These are phyloP conservation scores for Neomicropteryx cornuta DNA, from an alignment of 1,140 invertebrate genomes.

Conservation along the genomic window DNA sequence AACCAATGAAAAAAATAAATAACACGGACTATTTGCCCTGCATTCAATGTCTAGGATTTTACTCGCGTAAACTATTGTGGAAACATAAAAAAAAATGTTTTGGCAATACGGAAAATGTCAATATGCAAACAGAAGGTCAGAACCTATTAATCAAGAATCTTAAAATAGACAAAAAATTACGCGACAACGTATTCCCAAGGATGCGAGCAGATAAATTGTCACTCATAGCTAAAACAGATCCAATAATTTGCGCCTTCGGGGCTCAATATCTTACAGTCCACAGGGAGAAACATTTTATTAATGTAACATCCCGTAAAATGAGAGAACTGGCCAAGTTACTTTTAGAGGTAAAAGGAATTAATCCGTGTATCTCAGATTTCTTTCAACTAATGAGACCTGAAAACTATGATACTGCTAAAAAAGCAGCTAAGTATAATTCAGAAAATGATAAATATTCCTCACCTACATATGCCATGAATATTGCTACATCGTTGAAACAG, in stretches of 20 bases:
- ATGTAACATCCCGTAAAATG: conserved; percentile 16
- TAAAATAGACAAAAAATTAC: conserved; percentile 10
- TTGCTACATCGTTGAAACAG: conserved; percentile 13
- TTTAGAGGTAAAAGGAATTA: conserved; percentile 12
- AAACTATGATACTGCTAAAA: conserved; percentile 14
- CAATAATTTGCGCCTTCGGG: conserved; percentile 17
- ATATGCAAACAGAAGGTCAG: conserved; percentile 11
- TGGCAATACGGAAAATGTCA: not conserved
- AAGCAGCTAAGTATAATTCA: conserved; percentile 7
- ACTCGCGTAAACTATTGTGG: conserved; percentile 9
- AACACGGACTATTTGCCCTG: conserved; percentile 13
- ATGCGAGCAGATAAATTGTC: conserved; percentile 14
- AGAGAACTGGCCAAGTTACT: conserved; percentile 14
- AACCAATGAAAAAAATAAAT: no score
- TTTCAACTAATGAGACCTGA: conserved; percentile 15
- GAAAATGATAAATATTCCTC: conserved; percentile 6
- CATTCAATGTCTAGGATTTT: conserved; percentile 9
- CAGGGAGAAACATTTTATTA: conserved; percentile 15
- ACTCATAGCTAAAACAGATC: conserved; percentile 14
- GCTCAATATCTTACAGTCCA: conserved; percentile 14
- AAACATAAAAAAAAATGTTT: conserved; percentile 9
- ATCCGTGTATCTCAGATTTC: conserved; percentile 10
- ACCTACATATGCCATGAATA: no score
- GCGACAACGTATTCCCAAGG: conserved; percentile 13
- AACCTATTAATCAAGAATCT: conserved; percentile 10